phyloP scores from a whole-genome alignment of 2,888 invertebrate species.

The Kuschelorhynchus macadamiae region DNA sequence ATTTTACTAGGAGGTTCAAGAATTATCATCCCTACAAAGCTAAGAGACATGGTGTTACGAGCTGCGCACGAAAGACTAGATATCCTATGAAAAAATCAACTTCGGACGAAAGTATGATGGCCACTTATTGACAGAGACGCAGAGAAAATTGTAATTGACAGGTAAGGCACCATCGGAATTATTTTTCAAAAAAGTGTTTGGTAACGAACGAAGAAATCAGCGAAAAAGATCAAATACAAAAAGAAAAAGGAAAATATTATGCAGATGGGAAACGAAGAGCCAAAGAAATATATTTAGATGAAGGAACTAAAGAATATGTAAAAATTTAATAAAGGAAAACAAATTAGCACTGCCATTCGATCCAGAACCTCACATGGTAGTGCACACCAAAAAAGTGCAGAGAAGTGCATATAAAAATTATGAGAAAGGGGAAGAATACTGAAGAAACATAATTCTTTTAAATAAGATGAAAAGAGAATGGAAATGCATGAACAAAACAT shows the following conservation, averaged over 20 bases:
- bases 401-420: constrained; percentile 35
- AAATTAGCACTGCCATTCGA: constrained; percentile 38
- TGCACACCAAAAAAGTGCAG: constrained; percentile 29
- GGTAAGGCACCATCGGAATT: constrained; percentile 42
- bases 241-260: constrained; percentile 34
- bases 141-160: constrained; percentile 19
- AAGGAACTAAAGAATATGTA: constrained; percentile 38
- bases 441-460: too few species aligned
- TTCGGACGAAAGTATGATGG: constrained; percentile 51
- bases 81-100: too few species aligned
- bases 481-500: too few species aligned
- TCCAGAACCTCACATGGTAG: constrained; percentile 28
- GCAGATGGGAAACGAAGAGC: constrained; percentile 40
- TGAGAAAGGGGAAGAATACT: too few species aligned
- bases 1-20: too few species aligned
- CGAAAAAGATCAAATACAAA: constrained; percentile 29
- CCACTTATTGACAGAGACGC: constrained; percentile 53
- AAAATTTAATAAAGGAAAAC: constrained; percentile 37
- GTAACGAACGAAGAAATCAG: constrained; percentile 4
- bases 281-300: constrained; percentile 17
- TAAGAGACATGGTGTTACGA: too few species aligned
- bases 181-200: constrained; percentile 31
- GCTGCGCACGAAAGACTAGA: too few species aligned
- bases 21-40: too few species aligned
- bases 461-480: too few species aligned